Conservation (phyloP, 1,140 invertebrate species). For the Heliconius congener region DNA sequence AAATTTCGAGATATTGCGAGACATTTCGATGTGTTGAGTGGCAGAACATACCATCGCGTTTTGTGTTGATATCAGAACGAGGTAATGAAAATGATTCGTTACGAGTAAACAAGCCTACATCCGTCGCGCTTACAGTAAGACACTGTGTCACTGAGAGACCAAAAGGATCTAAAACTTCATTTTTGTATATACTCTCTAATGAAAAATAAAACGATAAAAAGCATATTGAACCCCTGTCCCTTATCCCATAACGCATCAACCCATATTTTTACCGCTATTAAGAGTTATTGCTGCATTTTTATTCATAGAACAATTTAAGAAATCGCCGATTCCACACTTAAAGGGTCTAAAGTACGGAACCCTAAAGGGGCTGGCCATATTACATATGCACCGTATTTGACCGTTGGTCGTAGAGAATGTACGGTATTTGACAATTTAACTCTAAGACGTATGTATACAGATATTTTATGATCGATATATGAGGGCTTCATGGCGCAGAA, state of each 20-base stretch:
- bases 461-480: neutral
- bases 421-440: conserved; percentile 6
- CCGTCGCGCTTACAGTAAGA: too few species aligned
- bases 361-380: conserved; percentile 44
- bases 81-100: too few species aligned
- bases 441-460: neutral
- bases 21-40: too few species aligned
- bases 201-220: conserved; percentile 8
- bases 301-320: conserved; percentile 72
- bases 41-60: too few species aligned
- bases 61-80: too few species aligned
- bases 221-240: conserved; percentile 27
- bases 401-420: conserved; percentile 21
- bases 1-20: too few species aligned
- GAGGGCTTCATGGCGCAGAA: neutral
- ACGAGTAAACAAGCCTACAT: too few species aligned
- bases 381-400: conserved; percentile 49
- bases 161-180: neutral
- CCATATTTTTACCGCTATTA: conserved; percentile 67
- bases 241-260: conserved; percentile 52
- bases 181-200: neutral
- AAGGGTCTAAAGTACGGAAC: conserved; percentile 24
- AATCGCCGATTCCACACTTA: conserved; percentile 53
- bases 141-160: neutral
- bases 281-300: conserved; percentile 74